Evolutionary conservation across 2,797 vertebrate species (phyloP).

Genomic region (Ctenochaetus hawaiiensis): DNA sequence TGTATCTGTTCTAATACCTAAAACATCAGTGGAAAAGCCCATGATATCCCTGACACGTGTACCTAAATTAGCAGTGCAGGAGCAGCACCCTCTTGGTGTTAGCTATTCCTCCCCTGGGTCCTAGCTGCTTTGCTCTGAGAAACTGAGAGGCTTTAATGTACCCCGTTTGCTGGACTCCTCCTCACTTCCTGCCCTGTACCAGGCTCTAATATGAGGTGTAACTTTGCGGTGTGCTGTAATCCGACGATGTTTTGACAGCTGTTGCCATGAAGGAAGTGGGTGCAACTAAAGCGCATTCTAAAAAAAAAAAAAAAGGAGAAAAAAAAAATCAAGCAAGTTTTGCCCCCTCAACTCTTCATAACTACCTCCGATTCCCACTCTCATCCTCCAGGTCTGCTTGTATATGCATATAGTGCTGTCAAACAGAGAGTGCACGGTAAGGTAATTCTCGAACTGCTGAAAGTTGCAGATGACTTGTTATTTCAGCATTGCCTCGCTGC

Average conservation of each 20-base stretch:
- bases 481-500: constrained; percentile 46
- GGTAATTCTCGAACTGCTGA: constrained; percentile 59
- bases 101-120: constrained; percentile 72
- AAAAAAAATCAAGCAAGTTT: constrained; percentile 48
- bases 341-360: constrained; percentile 26
- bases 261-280: constrained; percentile 90
- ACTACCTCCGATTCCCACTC: constrained; percentile 40
- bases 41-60: constrained; percentile 80
- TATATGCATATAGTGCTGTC: constrained; percentile 40
- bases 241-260: constrained; percentile 91
- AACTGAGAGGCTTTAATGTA: constrained; percentile 72
- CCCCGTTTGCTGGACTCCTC: constrained; percentile 67
- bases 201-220: constrained; percentile 85
- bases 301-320: constrained; percentile 44
- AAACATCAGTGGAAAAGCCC: constrained; percentile 78
- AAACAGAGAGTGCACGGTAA: constrained; percentile 48
- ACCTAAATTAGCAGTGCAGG: constrained; percentile 76
- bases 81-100: constrained; percentile 72
- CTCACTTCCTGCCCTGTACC: constrained; percentile 80
- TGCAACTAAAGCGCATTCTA: constrained; percentile 82
- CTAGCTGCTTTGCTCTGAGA: constrained; percentile 60
- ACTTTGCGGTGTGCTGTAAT: constrained; percentile 85
- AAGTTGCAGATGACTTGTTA: constrained; percentile 60
- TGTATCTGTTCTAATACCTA: constrained; percentile 75
- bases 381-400: constrained; percentile 50